These are phyloP conservation scores for Drosophila novamexicana DNA, from an alignment of 1,140 invertebrate species.

Conservation along the genomic window DNA sequence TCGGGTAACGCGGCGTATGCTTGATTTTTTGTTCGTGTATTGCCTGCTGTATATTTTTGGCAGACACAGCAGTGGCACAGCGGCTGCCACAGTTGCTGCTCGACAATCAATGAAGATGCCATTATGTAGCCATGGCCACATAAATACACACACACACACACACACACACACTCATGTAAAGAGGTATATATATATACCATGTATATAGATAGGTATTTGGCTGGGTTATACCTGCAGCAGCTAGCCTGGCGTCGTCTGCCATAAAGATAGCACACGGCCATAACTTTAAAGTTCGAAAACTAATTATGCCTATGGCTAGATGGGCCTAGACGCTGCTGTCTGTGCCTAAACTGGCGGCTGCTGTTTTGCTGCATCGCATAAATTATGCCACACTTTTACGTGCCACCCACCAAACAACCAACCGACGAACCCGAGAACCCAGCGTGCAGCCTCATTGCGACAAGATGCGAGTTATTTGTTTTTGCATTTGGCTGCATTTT, in stretches of 20 bases:
- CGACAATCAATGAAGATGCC: constrained; percentile 50
- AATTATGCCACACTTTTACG: constrained; percentile 63
- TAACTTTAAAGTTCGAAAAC: constrained; percentile 83
- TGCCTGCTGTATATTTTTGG: constrained; percentile 38
- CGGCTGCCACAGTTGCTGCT: constrained; percentile 21
- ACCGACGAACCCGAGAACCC: background rate
- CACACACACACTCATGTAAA: background rate
- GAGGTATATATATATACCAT: constrained; percentile 14
- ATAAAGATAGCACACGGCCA: constrained; percentile 75
- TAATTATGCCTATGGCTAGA: constrained; percentile 75
- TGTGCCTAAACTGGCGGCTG: constrained; percentile 15
- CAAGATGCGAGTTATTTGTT: constrained; percentile 59
- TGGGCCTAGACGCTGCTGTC: constrained; percentile 34
- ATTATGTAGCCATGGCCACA: constrained; percentile 37
- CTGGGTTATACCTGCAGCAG: constrained; percentile 11
- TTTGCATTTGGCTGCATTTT: constrained; percentile 74
- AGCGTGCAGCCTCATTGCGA: background rate
- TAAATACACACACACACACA: constrained; percentile 6
- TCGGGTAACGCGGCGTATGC: constrained; percentile 59
- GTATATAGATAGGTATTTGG: background rate
- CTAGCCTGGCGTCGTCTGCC: constrained; percentile 41
- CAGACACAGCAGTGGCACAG: constrained; percentile 43
- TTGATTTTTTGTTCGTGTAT: constrained; percentile 23
- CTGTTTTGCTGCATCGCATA: constrained; percentile 67
- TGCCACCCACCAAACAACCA: background rate